Conservation (phyloP, 2,888 invertebrate genomes). For the Ectobius pallidus region DNA sequence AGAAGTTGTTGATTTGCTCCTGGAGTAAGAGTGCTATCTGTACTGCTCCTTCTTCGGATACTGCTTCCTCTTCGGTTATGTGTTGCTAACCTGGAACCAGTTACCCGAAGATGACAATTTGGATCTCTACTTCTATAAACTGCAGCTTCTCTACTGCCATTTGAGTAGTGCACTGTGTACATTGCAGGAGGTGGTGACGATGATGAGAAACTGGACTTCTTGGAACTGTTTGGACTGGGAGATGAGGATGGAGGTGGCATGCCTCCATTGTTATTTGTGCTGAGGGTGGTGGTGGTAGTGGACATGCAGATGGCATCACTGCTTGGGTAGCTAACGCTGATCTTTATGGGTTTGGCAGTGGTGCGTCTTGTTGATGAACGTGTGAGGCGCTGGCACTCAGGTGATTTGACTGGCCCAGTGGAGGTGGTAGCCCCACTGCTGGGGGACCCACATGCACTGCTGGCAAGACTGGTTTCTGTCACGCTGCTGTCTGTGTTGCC, state of each 20-base stretch:
- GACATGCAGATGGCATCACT: slow-evolving; percentile 43
- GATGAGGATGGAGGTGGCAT: slow-evolving; percentile 41
- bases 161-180: slow-evolving; percentile 26
- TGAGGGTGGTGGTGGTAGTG: slow-evolving; percentile 25
- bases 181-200: slow-evolving; percentile 32
- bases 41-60: slow-evolving; percentile 58
- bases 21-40: slow-evolving; percentile 49
- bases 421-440: slow-evolving; percentile 44
- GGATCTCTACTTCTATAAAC: slow-evolving; percentile 14
- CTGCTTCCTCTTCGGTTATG: slow-evolving; percentile 49
- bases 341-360: slow-evolving; percentile 68
- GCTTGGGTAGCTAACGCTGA: slow-evolving; percentile 79
- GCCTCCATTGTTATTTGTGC: slow-evolving; percentile 41
- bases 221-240: slow-evolving; percentile 39
- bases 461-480: slow-evolving; percentile 11
- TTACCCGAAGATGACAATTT: slow-evolving; percentile 39
- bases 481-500: slow-evolving; percentile 5
- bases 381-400: slow-evolving; percentile 34
- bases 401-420: slow-evolving; percentile 42
- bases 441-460: slow-evolving; percentile 44
- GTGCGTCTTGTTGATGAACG: slow-evolving; percentile 62
- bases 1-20: slow-evolving; percentile 7
- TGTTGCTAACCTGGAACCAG: slow-evolving; percentile 60
- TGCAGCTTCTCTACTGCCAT: slow-evolving; percentile 16
- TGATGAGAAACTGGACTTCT: slow-evolving; percentile 39